Evolutionary conservation across 2,113 vertebrate genomes (phyloP).

Genomic region (Cephalopterus ornatus): DNA sequence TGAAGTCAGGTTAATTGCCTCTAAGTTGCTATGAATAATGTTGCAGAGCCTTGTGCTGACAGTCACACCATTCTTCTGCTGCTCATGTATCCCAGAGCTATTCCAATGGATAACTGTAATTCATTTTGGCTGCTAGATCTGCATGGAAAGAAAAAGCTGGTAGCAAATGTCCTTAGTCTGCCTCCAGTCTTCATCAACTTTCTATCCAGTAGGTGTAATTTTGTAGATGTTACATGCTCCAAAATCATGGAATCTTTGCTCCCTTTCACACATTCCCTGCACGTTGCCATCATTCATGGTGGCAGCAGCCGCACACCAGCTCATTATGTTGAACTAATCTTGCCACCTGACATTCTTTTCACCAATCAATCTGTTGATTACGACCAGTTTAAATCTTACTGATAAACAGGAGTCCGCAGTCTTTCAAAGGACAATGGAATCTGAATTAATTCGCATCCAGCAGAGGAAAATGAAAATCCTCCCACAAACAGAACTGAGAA

Average conservation of each 20-base stretch:
- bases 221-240: neutral
- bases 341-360: neutral
- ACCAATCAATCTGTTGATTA: neutral
- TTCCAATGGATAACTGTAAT: conserved; percentile 41
- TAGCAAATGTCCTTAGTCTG: conserved; percentile 13
- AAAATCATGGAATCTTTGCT: neutral
- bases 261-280: conserved; percentile 18
- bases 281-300: neutral
- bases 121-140: conserved; percentile 57
- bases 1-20: conserved; percentile 55
- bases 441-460: neutral
- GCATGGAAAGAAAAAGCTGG: conserved; percentile 39
- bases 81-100: conserved; percentile 19
- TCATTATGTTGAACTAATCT: conserved; percentile 10
- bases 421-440: neutral
- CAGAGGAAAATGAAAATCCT: neutral
- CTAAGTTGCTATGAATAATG: conserved; percentile 42
- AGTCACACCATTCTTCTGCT: conserved; percentile 40
- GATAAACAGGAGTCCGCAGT: neutral
- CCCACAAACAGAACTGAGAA: neutral
- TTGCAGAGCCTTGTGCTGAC: conserved; percentile 31
- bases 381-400: neutral
- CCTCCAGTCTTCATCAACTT: conserved; percentile 19
- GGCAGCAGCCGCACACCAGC: neutral
- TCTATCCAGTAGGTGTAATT: neutral